phyloP scores from a whole-genome alignment of 1,140 invertebrate genomes.

The Penaeus vannamei region DNA sequence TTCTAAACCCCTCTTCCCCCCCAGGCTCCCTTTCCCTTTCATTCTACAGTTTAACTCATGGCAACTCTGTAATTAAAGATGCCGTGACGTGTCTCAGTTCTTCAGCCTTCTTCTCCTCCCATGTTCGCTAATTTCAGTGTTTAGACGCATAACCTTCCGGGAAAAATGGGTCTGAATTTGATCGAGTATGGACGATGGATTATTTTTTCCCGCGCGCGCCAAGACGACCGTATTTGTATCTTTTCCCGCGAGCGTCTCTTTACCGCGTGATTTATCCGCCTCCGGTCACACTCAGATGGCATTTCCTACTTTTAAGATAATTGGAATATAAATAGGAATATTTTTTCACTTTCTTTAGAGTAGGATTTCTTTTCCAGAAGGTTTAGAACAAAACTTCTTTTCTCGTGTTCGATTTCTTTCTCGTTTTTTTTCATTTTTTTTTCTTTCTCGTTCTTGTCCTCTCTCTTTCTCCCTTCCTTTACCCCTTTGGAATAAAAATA shows the following conservation, averaged over 20 bases:
- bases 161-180: constrained; percentile 48
- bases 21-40: not conserved
- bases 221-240: constrained; percentile 35
- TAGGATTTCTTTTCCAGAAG: no score
- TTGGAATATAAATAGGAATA: no score
- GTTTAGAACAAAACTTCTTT: no score
- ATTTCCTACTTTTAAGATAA: no score
- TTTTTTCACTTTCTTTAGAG: no score
- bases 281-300: no score
- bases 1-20: no score
- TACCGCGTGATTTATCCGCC: no score
- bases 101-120: constrained; percentile 21
- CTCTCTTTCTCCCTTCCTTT: not conserved
- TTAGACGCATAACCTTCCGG: constrained; percentile 55
- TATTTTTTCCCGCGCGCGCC: constrained; percentile 34
- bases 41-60: constrained; percentile 45
- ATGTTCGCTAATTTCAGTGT: constrained; percentile 58
- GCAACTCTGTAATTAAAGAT: constrained; percentile 57
- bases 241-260: no score
- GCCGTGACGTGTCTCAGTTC: constrained; percentile 52
- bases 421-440: constrained; percentile 7
- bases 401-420: not conserved
- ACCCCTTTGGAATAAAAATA: no score
- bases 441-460: constrained; percentile 34
- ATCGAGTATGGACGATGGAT: constrained; percentile 51